Evolutionary conservation across 2,888 invertebrate genomes (phyloP).

Genomic region (Panopea generosa): DNA sequence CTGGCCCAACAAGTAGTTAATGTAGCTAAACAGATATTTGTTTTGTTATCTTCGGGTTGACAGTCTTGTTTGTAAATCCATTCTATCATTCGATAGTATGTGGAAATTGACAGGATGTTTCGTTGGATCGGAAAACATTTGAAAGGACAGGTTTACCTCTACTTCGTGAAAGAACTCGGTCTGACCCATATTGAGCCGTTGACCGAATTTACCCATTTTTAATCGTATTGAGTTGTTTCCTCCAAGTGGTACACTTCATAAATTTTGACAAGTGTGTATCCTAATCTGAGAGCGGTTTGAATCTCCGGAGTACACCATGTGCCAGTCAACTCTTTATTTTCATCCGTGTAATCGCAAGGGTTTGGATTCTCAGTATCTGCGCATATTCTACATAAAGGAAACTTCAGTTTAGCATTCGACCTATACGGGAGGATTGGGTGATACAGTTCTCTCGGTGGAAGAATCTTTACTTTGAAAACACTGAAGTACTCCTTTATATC

Average conservation of each 20-base stretch:
- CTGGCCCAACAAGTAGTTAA: too few relatives aligned
- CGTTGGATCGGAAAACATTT: slow-evolving; percentile 10
- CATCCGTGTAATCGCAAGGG: slow-evolving; percentile 75
- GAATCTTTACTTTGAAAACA: slow-evolving; percentile 36
- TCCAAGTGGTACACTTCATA: slow-evolving; percentile 81
- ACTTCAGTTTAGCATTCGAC: slow-evolving; percentile 77
- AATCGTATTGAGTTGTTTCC: slow-evolving; percentile 40
- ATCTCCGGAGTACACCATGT: too few relatives aligned
- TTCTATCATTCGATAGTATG: slow-evolving; percentile 15
- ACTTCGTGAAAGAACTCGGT: slow-evolving; percentile 17
- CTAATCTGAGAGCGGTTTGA: slow-evolving; percentile 76
- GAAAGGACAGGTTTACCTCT: slow-evolving; percentile 17
- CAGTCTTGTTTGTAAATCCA: slow-evolving; percentile 28
- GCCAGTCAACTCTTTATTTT: slow-evolving; percentile 71
- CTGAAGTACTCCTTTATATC: too few relatives aligned
- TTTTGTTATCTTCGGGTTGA: too few relatives aligned
- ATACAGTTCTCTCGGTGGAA: slow-evolving; percentile 71
- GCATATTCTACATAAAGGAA: slow-evolving; percentile 79
- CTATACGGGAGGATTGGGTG: slow-evolving; percentile 76
- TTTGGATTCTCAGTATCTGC: slow-evolving; percentile 46
- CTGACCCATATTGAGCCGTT: slow-evolving; percentile 17
- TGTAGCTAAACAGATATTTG: too few relatives aligned
- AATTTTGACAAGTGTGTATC: slow-evolving; percentile 78
- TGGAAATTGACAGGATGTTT: slow-evolving; percentile 20
- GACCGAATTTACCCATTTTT: slow-evolving; percentile 24